phyloP scores from a whole-genome alignment of 2,888 invertebrate species.

The Alloscopus bannaensis region DNA sequence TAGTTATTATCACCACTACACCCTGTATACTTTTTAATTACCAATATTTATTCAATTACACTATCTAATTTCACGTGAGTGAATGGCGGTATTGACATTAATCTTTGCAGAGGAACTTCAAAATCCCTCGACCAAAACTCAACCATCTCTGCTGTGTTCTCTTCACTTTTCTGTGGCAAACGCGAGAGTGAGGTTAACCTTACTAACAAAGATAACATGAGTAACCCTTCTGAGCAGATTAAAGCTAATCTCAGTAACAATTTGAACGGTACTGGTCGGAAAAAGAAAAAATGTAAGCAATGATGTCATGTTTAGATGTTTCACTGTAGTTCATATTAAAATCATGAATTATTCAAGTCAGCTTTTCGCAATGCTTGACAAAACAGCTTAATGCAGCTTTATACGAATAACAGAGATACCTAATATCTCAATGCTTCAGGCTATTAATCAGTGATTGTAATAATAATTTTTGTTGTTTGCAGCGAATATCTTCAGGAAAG shows the following conservation, averaged over 20 bases:
- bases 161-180: constrained; percentile 67
- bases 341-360: too few relatives aligned
- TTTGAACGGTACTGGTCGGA: constrained; percentile 62
- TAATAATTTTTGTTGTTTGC: background rate
- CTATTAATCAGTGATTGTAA: too few relatives aligned
- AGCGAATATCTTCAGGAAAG: constrained; percentile 73
- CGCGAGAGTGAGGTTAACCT: constrained; percentile 62
- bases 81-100: constrained; percentile 33
- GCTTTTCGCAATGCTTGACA: background rate
- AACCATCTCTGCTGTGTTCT: constrained; percentile 67
- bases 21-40: background rate
- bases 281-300: constrained; percentile 66
- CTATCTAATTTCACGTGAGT: constrained; percentile 32
- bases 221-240: constrained; percentile 62
- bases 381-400: constrained; percentile 1
- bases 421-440: background rate
- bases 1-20: background rate
- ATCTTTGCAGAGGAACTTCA: constrained; percentile 65
- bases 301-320: constrained; percentile 18
- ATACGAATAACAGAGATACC: too few relatives aligned
- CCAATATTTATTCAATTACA: background rate
- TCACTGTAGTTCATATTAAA: constrained; percentile 11
- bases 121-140: constrained; percentile 67
- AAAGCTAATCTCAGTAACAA: constrained; percentile 62
- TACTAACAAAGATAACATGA: constrained; percentile 67